Conservation (phyloP, 2,888 invertebrate species). For the Lasioglossum lativentre region DNA sequence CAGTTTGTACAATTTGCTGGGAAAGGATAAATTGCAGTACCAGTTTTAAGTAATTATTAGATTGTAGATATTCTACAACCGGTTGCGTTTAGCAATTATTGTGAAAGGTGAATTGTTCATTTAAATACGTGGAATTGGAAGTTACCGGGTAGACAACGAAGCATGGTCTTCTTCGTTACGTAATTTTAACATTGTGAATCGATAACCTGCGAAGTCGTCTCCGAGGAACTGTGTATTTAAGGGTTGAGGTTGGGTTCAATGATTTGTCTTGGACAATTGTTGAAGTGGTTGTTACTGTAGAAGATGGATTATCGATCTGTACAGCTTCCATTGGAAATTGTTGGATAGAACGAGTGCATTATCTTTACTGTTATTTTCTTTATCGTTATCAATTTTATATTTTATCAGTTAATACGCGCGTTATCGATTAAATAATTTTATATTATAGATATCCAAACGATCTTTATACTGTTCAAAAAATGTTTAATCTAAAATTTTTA, state of each 20-base stretch:
- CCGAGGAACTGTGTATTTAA: neutral
- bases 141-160: neutral
- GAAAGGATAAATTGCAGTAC: neutral
- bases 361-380: no score
- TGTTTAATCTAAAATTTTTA: no score
- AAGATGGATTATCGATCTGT: neutral
- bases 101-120: neutral
- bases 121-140: neutral
- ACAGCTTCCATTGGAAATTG: no score
- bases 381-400: no score
- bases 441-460: no score
- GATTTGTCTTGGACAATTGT: neutral
- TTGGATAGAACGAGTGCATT: no score
- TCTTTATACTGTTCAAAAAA: no score
- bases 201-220: neutral
- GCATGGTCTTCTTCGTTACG: neutral
- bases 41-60: neutral
- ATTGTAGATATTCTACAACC: neutral
- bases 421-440: no score
- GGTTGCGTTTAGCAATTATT: neutral
- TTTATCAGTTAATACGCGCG: no score
- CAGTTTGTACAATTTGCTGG: neutral
- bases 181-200: neutral
- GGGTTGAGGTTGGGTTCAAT: neutral
- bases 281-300: neutral